Percentiles rank a stretch among this genome's conserved stretches.
Conservation (phyloP, 2,888 invertebrate species). For the Ormyrus pomaceus region DNA sequence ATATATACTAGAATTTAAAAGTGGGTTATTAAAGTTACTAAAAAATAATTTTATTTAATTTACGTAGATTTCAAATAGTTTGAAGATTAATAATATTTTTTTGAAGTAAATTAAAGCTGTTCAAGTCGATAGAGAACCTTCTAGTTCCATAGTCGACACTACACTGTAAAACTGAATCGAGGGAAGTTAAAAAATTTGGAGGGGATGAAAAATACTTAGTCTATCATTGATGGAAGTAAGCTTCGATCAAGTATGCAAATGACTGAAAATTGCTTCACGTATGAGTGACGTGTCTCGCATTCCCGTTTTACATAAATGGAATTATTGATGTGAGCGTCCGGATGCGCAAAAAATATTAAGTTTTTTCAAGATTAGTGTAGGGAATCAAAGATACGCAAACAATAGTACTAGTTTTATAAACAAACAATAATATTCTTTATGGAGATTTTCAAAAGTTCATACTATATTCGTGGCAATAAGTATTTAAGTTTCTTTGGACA, state of each 20-base stretch:
- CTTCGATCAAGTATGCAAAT: constrained; percentile 26
- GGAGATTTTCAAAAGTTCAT: constrained; percentile 3
- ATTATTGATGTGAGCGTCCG: background rate
- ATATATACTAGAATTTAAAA: no score
- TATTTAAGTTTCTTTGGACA: constrained; percentile 6
- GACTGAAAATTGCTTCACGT: background rate
- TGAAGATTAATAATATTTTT: no score
- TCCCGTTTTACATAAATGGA: background rate
- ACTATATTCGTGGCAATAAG: constrained; percentile 1
- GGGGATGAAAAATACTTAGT: constrained; percentile 9
- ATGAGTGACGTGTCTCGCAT: constrained; percentile 5
- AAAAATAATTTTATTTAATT: no score
- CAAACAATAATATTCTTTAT: background rate
- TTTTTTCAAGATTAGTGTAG: no score
- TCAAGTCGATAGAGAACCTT: no score
- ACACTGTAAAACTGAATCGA: background rate
- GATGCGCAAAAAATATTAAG: background rate
- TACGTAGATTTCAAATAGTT: no score
- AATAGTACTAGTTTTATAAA: no score
- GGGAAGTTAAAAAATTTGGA: constrained; percentile 1
- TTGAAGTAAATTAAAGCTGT: no score
- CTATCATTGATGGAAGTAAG: background rate
- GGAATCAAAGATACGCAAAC: no score
- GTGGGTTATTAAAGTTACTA: no score
- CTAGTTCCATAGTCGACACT: no score